These are phyloP conservation scores for Corticium candelabrum DNA, from an alignment of 37 sponge, comb jelly and placozoan genomes.

Conservation along the genomic window DNA sequence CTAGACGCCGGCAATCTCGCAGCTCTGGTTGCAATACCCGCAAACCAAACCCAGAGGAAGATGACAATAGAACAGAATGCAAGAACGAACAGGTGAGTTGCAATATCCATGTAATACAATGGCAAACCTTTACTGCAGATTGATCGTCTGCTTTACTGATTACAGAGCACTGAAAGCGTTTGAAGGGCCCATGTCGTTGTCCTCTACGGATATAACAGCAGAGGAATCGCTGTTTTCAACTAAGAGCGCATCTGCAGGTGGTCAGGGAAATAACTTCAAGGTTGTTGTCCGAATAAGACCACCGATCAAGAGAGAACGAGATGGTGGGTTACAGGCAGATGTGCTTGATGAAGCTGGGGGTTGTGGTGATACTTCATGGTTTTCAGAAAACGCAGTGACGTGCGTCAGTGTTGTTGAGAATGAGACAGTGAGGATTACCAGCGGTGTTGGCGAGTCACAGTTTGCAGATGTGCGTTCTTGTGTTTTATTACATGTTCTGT, in stretches of 20 bases:
- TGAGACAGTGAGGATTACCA: too few relatives aligned
- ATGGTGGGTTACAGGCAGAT: neutral
- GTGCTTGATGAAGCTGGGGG: neutral
- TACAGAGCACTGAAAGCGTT: too few relatives aligned
- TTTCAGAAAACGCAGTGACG: neutral
- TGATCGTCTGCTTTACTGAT: too few relatives aligned
- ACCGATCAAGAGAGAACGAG: constrained; percentile 31
- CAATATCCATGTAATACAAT: too few relatives aligned
- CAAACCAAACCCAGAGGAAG: neutral
- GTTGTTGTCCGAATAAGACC: constrained; percentile 78
- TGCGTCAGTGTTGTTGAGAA: constrained; percentile 28
- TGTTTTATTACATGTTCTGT: too few relatives aligned
- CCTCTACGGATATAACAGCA: too few relatives aligned
- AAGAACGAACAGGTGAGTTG: neutral
- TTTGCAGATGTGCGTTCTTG: too few relatives aligned
- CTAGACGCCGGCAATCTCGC: neutral
- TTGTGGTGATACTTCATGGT: neutral
- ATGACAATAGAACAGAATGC: neutral
- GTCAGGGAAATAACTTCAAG: constrained; percentile 54
- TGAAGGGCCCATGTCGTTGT: too few relatives aligned
- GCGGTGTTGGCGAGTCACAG: too few relatives aligned
- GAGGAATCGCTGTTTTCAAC: neutral
- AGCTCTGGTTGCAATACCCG: neutral
- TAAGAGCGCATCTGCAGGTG: neutral
- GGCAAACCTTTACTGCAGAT: too few relatives aligned